Conservation (phyloP, 2,113 vertebrate species). For the Osmerus mordax region DNA sequence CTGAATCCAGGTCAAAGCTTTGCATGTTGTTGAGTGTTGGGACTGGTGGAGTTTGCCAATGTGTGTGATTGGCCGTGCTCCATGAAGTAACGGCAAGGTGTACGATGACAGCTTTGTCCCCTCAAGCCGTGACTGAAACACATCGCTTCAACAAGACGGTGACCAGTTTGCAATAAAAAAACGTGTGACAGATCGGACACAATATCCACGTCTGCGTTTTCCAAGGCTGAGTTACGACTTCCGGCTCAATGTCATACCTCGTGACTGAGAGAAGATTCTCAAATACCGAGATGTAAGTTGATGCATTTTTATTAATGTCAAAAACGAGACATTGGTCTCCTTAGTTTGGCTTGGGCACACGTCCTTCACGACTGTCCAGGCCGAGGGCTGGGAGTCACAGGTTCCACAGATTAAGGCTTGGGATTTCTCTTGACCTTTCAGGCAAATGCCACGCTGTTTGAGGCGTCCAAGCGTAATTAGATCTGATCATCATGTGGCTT, state of each 20-base stretch:
- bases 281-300: background rate
- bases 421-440: constrained; percentile 74
- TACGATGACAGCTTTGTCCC: too few species aligned
- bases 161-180: too few species aligned
- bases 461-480: constrained; percentile 66
- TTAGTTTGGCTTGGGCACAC: constrained; percentile 9
- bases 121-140: too few species aligned
- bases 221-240: too few species aligned
- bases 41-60: background rate
- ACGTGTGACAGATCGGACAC: too few species aligned
- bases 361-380: background rate
- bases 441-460: constrained; percentile 67
- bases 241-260: too few species aligned
- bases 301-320: constrained; percentile 18
- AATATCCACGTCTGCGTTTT: too few species aligned
- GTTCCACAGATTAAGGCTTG: constrained; percentile 60
- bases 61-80: background rate
- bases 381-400: constrained; percentile 46
- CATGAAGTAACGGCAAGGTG: too few species aligned
- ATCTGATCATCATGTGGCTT: constrained; percentile 47
- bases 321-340: background rate
- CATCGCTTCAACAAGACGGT: too few species aligned
- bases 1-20: constrained; percentile 21
- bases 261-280: too few species aligned
- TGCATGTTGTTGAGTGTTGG: background rate